Percentiles rank a stretch among this genome's conserved stretches.
Conservation (phyloP, 1,140 invertebrate species). For the Eufriesea mexicana region DNA sequence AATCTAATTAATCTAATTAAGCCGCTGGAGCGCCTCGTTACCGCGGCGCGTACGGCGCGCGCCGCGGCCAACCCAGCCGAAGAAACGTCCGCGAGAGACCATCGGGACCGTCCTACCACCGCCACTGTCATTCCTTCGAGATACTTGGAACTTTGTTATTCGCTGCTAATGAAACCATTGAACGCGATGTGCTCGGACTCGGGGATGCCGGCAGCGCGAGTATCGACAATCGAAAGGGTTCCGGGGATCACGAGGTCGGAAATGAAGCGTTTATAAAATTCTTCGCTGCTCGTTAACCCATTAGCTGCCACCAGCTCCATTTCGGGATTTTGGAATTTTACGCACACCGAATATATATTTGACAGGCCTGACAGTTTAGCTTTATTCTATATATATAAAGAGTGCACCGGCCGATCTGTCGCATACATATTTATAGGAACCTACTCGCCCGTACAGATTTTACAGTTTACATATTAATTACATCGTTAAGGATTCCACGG, state of each 20-base stretch:
- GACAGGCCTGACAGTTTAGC: no score
- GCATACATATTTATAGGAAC: slow-evolving; percentile 54
- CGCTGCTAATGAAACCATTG: not conserved
- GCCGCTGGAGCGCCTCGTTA: slow-evolving; percentile 68
- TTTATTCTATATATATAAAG: no score
- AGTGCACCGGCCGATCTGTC: slow-evolving; percentile 34
- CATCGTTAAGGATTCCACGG: slow-evolving; percentile 54
- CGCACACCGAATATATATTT: no score
- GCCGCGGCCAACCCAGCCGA: slow-evolving; percentile 11
- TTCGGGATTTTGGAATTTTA: no score
- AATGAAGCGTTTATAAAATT: no score
- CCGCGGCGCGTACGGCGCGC: slow-evolving; percentile 67
- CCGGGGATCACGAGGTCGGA: not conserved
- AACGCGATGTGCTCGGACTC: not conserved
- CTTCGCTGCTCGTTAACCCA: no score
- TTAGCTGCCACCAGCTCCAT: no score
- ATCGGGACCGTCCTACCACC: slow-evolving; percentile 24
- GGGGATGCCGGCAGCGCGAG: no score
- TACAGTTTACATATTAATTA: slow-evolving; percentile 59
- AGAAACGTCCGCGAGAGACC: slow-evolving; percentile 42
- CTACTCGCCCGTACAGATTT: slow-evolving; percentile 41
- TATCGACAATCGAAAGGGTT: not conserved
- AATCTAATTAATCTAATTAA: slow-evolving; percentile 81
- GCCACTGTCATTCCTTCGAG: slow-evolving; percentile 1
- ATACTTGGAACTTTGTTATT: not conserved